Conservation (phyloP, 1,140 invertebrate species). For the Aphis craccivora region DNA sequence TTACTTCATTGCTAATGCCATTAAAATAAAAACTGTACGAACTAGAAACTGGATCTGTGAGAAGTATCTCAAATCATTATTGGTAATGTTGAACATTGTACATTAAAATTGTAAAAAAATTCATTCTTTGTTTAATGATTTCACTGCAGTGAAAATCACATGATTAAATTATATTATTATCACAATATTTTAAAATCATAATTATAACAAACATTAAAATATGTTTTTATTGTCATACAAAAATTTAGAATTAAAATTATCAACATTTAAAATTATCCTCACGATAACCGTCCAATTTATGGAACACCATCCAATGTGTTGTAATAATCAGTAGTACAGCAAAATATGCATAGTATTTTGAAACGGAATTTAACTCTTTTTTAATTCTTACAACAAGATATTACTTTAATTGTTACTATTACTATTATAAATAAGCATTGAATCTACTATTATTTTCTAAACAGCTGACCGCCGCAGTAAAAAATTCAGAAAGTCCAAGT, state of each 20-base stretch:
- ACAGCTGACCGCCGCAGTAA: not conserved
- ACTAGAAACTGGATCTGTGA: too few relatives aligned
- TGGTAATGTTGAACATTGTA: too few relatives aligned
- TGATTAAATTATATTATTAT: not conserved
- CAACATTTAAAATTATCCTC: too few relatives aligned
- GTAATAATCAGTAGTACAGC: not conserved
- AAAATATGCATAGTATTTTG: not conserved
- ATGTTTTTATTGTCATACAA: not conserved
- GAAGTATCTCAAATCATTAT: too few relatives aligned
- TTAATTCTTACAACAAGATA: not conserved
- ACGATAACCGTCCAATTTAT: not conserved
- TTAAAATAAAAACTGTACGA: too few relatives aligned
- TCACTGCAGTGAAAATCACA: too few relatives aligned
- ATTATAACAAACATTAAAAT: not conserved
- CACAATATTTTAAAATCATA: not conserved
- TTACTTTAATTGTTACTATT: not conserved
- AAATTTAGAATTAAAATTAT: too few relatives aligned
- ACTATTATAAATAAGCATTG: not conserved
- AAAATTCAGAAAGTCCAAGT: constrained; percentile 41
- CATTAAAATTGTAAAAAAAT: not conserved
- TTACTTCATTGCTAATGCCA: too few relatives aligned
- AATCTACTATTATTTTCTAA: not conserved
- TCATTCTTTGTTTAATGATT: not conserved
- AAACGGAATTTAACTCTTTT: not conserved
- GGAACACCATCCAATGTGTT: not conserved